Evolutionary conservation across 2,797 vertebrate species (phyloP).

Genomic region (Limosa lapponica): DNA sequence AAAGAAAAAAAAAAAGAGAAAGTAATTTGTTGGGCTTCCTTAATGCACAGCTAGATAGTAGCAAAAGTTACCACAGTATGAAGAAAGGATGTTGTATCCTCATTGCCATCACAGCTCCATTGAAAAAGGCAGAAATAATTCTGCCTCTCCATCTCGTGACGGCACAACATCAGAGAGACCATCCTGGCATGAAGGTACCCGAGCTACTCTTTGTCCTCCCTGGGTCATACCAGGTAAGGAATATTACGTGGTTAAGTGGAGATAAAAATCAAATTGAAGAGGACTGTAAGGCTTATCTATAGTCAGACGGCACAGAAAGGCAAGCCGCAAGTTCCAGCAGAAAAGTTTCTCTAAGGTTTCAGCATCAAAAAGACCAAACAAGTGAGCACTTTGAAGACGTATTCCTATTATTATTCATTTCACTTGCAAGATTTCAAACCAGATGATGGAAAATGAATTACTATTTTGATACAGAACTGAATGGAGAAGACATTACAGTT

Average conservation of each 20-base stretch:
- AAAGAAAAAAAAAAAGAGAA: not conserved
- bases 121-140: not conserved
- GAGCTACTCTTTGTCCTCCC: not conserved
- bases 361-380: not conserved
- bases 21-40: not conserved
- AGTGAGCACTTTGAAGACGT: not conserved
- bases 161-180: not conserved
- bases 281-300: not conserved
- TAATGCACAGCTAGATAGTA: not conserved
- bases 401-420: not conserved
- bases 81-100: not conserved
- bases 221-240: not conserved
- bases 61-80: not conserved
- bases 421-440: not conserved
- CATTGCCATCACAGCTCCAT: not conserved
- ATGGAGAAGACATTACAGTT: not conserved
- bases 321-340: not conserved
- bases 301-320: not conserved
- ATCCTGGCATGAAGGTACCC: rapidly evolving
- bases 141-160: rapidly evolving
- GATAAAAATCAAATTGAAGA: not conserved
- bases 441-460: not conserved
- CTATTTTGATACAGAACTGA: not conserved
- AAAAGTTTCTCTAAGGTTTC: not conserved
- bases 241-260: not conserved